These are phyloP conservation scores for Trachelus troglodyta DNA, from an alignment of 2,888 invertebrate genomes.

Conservation along the genomic window DNA sequence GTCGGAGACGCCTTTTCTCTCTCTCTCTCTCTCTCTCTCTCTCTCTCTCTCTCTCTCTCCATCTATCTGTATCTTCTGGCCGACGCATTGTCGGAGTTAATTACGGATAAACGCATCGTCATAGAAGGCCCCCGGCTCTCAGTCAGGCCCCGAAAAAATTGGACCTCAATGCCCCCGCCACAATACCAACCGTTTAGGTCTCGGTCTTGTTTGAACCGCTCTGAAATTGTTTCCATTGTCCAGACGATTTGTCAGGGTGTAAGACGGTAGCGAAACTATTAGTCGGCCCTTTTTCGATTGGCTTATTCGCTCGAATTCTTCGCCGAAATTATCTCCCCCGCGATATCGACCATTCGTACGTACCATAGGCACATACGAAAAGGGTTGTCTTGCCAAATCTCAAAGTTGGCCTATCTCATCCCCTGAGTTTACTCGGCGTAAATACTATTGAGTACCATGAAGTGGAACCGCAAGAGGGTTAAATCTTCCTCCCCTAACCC, in stretches of 20 bases:
- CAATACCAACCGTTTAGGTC: conserved; percentile 59
- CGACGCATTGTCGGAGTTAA: conserved; percentile 63
- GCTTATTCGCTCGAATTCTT: conserved; percentile 10
- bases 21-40: conserved; percentile 12
- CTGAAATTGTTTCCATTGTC: conserved; percentile 64
- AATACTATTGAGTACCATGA: neutral
- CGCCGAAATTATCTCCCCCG: neutral
- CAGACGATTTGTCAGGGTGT: conserved; percentile 62
- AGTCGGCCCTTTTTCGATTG: conserved; percentile 37
- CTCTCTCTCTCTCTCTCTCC: conserved; percentile 25
- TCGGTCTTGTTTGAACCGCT: conserved; percentile 42
- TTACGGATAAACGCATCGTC: conserved; percentile 64
- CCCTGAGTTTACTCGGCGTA: neutral
- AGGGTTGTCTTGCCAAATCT: neutral
- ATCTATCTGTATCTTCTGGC: conserved; percentile 12
- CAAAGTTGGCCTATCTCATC: neutral
- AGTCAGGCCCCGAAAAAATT: conserved; percentile 27
- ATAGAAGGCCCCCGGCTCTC: conserved; percentile 42
- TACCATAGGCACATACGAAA: neutral
- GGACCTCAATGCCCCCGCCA: conserved; percentile 30
- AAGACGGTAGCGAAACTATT: conserved; percentile 62
- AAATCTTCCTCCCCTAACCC: neutral
- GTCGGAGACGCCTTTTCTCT: conserved; percentile 28
- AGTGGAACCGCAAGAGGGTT: neutral
- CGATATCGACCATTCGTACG: neutral